Evolutionary conservation across 2,113 vertebrate species (phyloP).

Genomic region (Psilopogon haemacephalus): DNA sequence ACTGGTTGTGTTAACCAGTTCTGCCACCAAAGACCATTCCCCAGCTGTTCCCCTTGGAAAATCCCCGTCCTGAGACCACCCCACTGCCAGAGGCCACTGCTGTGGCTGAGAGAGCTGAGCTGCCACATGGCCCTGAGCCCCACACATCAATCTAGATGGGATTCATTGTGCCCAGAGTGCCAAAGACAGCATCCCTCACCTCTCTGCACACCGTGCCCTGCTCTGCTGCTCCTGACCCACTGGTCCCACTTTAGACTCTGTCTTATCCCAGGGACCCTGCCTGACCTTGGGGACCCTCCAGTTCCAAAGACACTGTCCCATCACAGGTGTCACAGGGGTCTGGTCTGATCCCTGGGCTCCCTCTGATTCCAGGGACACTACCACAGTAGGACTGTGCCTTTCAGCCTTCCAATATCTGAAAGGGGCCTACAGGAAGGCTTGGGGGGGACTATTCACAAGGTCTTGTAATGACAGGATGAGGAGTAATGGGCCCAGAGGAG

Average conservation of each 20-base stretch:
- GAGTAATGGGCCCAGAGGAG: no score
- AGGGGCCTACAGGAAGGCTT: no score
- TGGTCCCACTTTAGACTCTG: background rate
- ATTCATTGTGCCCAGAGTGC: accelerated
- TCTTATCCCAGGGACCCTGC: background rate
- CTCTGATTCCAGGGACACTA: background rate
- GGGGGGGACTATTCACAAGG: no score
- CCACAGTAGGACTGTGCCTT: no score
- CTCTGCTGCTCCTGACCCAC: background rate
- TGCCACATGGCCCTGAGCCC: background rate
- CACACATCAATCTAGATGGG: accelerated
- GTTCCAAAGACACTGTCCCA: background rate
- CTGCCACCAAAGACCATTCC: background rate
- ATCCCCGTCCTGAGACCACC: background rate
- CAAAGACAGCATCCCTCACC: accelerated
- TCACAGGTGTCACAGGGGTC: background rate
- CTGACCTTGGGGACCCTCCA: background rate
- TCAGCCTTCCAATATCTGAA: no score
- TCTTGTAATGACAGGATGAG: no score
- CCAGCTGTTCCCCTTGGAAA: background rate
- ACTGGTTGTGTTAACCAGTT: slow-evolving; percentile 44
- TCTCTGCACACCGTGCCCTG: accelerated
- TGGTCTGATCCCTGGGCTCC: no score
- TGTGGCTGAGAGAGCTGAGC: accelerated
- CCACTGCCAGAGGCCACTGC: background rate